A percentile compares a stretch with the other conserved stretches of the same genome.
Conservation (phyloP, 1,140 invertebrate genomes). For the Lucilia cuprina region DNA sequence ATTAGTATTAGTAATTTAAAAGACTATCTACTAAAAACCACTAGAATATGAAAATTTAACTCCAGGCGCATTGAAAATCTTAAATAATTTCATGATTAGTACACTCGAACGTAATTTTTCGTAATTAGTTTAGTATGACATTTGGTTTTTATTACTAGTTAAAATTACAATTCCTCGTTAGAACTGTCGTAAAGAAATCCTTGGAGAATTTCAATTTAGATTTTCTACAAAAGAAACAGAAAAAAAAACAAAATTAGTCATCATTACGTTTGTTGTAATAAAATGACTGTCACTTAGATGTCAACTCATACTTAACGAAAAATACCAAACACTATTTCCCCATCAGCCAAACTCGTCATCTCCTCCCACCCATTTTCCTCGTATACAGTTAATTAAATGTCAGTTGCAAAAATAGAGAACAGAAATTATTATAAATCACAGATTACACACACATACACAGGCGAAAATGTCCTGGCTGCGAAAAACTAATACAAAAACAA, state of each 20-base stretch:
- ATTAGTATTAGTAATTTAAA: too few species aligned
- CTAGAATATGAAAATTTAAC: too few species aligned
- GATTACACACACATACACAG: conserved; percentile 27
- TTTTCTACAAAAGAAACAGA: background rate
- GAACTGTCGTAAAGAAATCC: background rate
- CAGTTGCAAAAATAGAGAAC: conserved; percentile 36
- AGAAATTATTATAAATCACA: conserved; percentile 39
- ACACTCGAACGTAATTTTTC: background rate
- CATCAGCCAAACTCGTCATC: background rate
- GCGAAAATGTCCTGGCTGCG: background rate
- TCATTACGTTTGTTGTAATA: conserved; percentile 31
- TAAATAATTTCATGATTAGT: too few species aligned
- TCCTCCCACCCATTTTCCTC: background rate
- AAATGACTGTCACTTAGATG: conserved; percentile 36
- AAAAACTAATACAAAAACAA: conserved; percentile 23
- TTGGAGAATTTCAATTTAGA: conserved; percentile 3
- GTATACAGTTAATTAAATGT: conserved; percentile 40
- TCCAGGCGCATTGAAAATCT: too few species aligned
- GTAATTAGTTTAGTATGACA: background rate
- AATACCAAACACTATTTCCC: conserved; percentile 1
- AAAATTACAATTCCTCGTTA: background rate
- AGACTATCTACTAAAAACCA: too few species aligned
- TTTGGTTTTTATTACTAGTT: background rate
- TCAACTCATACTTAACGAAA: conserved; percentile 21
- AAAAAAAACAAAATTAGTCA: conserved; percentile 24